phyloP scores from a whole-genome alignment of 1,140 invertebrate genomes.

The Maniola jurtina region DNA sequence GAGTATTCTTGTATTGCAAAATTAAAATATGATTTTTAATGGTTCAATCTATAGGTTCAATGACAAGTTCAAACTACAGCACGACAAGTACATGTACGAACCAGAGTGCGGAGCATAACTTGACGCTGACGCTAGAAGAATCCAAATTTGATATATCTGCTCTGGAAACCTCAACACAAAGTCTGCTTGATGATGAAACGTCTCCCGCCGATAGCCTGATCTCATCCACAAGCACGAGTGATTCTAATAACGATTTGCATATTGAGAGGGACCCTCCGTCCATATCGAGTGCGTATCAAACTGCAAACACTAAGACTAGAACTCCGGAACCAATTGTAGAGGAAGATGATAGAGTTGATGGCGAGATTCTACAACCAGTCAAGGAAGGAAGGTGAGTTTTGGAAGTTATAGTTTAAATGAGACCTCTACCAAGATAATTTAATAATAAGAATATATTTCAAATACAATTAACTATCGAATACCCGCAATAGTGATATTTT shows the following conservation, averaged over 20 bases:
- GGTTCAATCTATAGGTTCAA: constrained; percentile 62
- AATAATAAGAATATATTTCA: too few relatives aligned
- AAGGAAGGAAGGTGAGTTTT: constrained; percentile 55
- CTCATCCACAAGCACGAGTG: constrained; percentile 84
- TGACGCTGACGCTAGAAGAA: constrained; percentile 81
- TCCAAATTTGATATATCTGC: constrained; percentile 87
- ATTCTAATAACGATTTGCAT: constrained; percentile 80
- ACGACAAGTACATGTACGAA: constrained; percentile 74
- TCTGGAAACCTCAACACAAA: constrained; percentile 82
- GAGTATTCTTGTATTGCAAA: too few relatives aligned
- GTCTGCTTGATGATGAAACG: constrained; percentile 86
- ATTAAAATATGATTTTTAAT: background rate
- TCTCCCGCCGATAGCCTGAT: constrained; percentile 89
- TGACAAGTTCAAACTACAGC: constrained; percentile 75
- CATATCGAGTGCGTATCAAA: constrained; percentile 74
- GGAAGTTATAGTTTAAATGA: background rate
- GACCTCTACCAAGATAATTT: background rate
- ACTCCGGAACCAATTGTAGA: constrained; percentile 56
- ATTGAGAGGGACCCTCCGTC: constrained; percentile 70
- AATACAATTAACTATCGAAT: too few relatives aligned
- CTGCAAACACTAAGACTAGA: constrained; percentile 69
- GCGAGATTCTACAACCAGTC: constrained; percentile 55
- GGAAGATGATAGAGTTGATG: constrained; percentile 65
- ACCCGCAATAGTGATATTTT: too few relatives aligned
- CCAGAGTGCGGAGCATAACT: constrained; percentile 63